Evolutionary conservation across 2,113 vertebrate genomes (phyloP).

Genomic region (Dipodomys ordii): DNA sequence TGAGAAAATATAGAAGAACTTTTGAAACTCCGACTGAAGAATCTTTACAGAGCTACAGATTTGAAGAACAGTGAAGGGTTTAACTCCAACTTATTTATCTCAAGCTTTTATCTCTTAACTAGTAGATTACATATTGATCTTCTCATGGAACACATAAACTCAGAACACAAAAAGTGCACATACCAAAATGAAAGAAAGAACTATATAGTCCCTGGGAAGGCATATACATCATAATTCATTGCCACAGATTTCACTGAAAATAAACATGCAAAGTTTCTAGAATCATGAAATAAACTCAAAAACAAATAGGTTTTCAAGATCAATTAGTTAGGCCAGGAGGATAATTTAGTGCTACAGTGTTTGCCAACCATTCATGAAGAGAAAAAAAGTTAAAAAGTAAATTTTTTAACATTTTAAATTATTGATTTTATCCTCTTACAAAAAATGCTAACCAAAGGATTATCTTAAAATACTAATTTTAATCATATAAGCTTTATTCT

Average conservation of each 20-base stretch:
- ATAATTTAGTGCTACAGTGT: background rate
- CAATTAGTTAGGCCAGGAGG: background rate
- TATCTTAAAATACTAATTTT: background rate
- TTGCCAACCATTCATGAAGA: too few relatives aligned
- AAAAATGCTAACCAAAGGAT: background rate
- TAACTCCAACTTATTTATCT: slow-evolving; percentile 36
- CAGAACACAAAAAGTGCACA: background rate
- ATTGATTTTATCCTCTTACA: background rate
- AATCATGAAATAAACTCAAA: background rate
- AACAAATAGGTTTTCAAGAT: background rate
- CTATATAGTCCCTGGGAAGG: background rate
- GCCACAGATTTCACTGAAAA: background rate
- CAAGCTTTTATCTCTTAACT: background rate
- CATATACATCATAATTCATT: background rate
- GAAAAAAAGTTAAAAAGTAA: background rate
- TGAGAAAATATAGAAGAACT: too few relatives aligned
- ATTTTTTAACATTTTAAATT: background rate
- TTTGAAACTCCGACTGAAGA: background rate
- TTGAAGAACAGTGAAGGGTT: background rate
- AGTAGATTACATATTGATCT: background rate
- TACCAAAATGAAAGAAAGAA: background rate
- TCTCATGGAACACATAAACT: background rate
- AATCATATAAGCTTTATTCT: background rate
- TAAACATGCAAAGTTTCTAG: background rate
- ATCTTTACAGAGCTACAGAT: background rate